A percentile compares a stretch with the other conserved stretches of the same genome.
phyloP scores from a whole-genome alignment of 1,140 invertebrate species.

The Leptinotarsa texana region DNA sequence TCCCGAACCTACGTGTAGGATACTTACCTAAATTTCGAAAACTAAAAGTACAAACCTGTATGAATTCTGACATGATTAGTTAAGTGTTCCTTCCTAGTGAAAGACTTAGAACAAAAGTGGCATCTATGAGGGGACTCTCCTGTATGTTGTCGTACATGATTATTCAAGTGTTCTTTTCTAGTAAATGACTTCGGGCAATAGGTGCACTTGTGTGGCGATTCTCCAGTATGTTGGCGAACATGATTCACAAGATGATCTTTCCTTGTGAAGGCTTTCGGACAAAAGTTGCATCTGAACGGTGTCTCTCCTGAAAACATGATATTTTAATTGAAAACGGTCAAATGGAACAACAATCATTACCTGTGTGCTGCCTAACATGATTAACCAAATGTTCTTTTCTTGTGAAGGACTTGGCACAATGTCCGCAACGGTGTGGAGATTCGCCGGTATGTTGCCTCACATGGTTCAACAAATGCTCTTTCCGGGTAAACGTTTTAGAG shows the following conservation, averaged over 20 bases:
- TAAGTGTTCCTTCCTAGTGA: conserved; percentile 81
- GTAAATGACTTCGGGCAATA: conserved; percentile 84
- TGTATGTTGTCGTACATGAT: conserved; percentile 78
- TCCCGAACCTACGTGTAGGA: too few species aligned
- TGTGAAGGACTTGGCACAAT: conserved; percentile 82
- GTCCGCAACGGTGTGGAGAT: conserved; percentile 79
- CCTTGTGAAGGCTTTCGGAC: conserved; percentile 83
- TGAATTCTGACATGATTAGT: conserved; percentile 74
- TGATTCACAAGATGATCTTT: conserved; percentile 77
- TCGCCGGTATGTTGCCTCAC: conserved; percentile 81
- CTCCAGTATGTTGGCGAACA: conserved; percentile 77
- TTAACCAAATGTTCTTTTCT: conserved; percentile 82
- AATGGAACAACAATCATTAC: conserved; percentile 59
- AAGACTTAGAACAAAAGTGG: conserved; percentile 81
- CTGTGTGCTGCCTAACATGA: conserved; percentile 86
- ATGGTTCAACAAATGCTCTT: conserved; percentile 82
- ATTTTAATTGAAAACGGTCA: background rate
- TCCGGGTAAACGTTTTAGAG: conserved; percentile 81
- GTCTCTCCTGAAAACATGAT: conserved; percentile 39
- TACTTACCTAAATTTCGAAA: too few species aligned
- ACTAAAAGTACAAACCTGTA: conserved; percentile 66
- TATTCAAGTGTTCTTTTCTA: conserved; percentile 87
- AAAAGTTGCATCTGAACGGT: conserved; percentile 79
- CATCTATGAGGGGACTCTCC: conserved; percentile 83
- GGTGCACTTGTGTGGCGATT: conserved; percentile 74